Conservation (phyloP, 2,113 vertebrate species). For the Hippopotamus amphibius region DNA sequence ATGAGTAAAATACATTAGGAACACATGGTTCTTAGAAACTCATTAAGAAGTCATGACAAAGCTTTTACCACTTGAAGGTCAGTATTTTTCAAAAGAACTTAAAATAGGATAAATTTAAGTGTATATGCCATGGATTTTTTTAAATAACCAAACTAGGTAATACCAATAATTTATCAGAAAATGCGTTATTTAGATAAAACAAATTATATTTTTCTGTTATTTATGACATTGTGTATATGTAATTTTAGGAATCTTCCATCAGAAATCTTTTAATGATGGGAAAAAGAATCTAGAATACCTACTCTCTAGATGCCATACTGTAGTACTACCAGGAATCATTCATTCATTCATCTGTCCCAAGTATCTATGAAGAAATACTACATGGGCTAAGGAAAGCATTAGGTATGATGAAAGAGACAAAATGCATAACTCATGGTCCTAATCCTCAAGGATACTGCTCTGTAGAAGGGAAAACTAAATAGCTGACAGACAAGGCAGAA, state of each 20-base stretch:
- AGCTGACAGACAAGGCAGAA: background rate
- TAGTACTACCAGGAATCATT: background rate
- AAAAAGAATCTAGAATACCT: background rate
- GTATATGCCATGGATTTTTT: background rate
- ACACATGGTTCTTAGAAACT: constrained; percentile 59
- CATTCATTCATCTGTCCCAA: background rate
- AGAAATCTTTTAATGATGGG: background rate
- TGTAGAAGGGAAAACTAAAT: background rate
- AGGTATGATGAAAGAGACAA: background rate
- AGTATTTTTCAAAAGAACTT: constrained; percentile 33
- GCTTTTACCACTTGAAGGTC: constrained; percentile 38
- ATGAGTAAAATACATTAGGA: constrained; percentile 68
- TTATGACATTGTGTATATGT: background rate
- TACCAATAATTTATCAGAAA: constrained; percentile 40
- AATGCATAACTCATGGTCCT: background rate
- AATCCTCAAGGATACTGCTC: background rate
- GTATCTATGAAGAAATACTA: background rate
- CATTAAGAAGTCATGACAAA: constrained; percentile 72
- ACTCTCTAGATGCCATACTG: background rate
- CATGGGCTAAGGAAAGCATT: background rate
- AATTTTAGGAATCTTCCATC: background rate
- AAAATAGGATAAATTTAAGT: constrained; percentile 33
- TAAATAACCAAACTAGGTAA: constrained; percentile 45
- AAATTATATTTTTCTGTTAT: constrained; percentile 11
- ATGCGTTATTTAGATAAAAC: constrained; percentile 41